Percentiles rank a stretch among this genome's conserved stretches.
These are phyloP conservation scores for Dascillus cervinus DNA, from an alignment of 2,888 invertebrate genomes.

Conservation along the genomic window DNA sequence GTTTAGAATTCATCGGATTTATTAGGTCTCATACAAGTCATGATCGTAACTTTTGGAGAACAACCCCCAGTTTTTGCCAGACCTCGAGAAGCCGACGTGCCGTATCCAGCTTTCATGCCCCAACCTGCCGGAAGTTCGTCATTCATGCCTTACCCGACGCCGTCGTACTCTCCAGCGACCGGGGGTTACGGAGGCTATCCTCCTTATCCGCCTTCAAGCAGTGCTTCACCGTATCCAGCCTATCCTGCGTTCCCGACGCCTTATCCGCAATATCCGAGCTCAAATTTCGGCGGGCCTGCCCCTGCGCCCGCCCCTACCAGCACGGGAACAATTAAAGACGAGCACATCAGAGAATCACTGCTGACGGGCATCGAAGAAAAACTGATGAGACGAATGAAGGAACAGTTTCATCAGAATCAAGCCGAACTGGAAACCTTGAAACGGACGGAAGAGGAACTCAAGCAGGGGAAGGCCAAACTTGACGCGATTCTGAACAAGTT, in stretches of 20 bases:
- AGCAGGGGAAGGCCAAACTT: conserved; percentile 74
- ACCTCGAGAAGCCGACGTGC: conserved; percentile 46
- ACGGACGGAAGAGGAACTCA: conserved; percentile 79
- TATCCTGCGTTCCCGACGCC: conserved; percentile 52
- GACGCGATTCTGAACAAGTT: conserved; percentile 70
- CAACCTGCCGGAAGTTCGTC: conserved; percentile 32
- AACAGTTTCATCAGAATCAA: conserved; percentile 83
- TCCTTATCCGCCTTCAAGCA: conserved; percentile 32
- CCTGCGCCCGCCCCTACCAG: conserved; percentile 39
- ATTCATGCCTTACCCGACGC: conserved; percentile 21
- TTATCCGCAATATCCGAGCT: conserved; percentile 20
- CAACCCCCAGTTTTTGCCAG: conserved; percentile 88
- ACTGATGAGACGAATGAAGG: conserved; percentile 75
- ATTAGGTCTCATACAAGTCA: conserved; percentile 79
- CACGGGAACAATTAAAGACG: conserved; percentile 84
- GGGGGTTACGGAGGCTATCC: conserved; percentile 25
- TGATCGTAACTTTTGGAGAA: conserved; percentile 90
- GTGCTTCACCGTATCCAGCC: conserved; percentile 28
- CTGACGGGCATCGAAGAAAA: conserved; percentile 95
- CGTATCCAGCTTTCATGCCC: conserved; percentile 40
- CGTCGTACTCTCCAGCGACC: conserved; percentile 12
- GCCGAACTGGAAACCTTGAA: conserved; percentile 86
- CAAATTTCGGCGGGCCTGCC: conserved; percentile 29
- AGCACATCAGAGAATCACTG: conserved; percentile 89
- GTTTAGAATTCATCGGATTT: conserved; percentile 75